Evolutionary conservation across 2,888 invertebrate genomes (phyloP).

Genomic region (Rapana venosa): DNA sequence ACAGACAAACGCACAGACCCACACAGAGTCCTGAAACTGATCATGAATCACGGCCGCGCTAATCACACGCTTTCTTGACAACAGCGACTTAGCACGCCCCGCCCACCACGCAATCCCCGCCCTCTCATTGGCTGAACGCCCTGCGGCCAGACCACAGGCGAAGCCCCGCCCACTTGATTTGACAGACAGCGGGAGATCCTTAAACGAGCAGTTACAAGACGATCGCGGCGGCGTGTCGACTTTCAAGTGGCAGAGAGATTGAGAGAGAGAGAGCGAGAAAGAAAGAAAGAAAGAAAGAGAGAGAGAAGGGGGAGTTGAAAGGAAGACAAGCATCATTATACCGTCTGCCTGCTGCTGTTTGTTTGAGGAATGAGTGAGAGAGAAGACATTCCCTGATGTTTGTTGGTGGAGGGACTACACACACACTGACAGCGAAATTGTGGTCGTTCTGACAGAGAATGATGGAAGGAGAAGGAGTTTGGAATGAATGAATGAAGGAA

Average conservation of each 20-base stretch:
- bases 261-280: background rate
- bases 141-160: background rate
- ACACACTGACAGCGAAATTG: constrained; percentile 10
- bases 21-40: background rate
- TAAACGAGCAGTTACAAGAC: constrained; percentile 17
- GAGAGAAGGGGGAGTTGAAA: background rate
- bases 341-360: background rate
- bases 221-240: background rate
- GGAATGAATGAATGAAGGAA: background rate
- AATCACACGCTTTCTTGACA: constrained; percentile 1
- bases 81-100: background rate
- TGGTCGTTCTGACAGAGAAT: background rate
- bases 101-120: background rate
- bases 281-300: too few species aligned
- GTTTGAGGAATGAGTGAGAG: background rate
- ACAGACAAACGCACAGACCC: background rate
- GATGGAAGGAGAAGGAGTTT: background rate
- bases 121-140: constrained; percentile 16
- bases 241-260: background rate
- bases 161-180: constrained; percentile 8
- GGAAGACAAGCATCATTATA: background rate
- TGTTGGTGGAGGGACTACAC: background rate
- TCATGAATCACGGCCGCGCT: constrained; percentile 9
- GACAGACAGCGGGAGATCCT: constrained; percentile 32
- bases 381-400: background rate